phyloP scores from a whole-genome alignment of 2,113 vertebrate species.

The Oreochromis tanganicae region DNA sequence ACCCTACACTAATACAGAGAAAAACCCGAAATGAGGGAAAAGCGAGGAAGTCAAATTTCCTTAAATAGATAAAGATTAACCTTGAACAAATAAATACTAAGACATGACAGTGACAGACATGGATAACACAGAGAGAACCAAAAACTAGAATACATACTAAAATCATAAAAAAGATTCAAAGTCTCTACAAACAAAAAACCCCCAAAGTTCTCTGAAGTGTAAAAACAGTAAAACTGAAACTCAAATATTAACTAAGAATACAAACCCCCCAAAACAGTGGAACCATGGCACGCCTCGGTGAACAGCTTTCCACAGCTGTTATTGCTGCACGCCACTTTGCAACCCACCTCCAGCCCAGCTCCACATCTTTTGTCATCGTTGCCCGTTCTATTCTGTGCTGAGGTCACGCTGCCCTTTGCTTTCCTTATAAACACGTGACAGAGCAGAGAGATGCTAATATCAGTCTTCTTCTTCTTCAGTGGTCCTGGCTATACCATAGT shows the following conservation, averaged over 20 bases:
- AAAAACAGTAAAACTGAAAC: not conserved
- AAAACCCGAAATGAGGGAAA: not conserved
- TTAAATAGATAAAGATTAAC: not conserved
- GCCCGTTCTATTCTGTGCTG: not conserved
- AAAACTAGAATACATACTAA: not conserved
- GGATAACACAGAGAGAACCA: not conserved
- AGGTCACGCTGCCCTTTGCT: not conserved
- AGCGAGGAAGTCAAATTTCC: not conserved
- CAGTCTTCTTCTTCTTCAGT: not conserved
- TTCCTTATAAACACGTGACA: not conserved
- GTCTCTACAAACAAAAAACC: not conserved
- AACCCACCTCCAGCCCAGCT: not conserved
- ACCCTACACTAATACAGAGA: not conserved
- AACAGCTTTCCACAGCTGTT: not conserved
- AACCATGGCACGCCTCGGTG: not conserved
- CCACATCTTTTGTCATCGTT: not conserved
- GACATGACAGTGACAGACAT: not conserved
- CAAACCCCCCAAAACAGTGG: accelerated
- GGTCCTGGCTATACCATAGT: not conserved
- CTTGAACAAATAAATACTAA: not conserved
- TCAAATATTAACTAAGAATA: not conserved
- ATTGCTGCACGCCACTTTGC: not conserved
- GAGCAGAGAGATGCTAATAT: not conserved
- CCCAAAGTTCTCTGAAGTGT: not conserved
- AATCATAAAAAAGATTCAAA: not conserved